Base-by-base conservation (phyloP, 2,888 invertebrate genomes). In the Ornithoptera alexandrae region DNA sequence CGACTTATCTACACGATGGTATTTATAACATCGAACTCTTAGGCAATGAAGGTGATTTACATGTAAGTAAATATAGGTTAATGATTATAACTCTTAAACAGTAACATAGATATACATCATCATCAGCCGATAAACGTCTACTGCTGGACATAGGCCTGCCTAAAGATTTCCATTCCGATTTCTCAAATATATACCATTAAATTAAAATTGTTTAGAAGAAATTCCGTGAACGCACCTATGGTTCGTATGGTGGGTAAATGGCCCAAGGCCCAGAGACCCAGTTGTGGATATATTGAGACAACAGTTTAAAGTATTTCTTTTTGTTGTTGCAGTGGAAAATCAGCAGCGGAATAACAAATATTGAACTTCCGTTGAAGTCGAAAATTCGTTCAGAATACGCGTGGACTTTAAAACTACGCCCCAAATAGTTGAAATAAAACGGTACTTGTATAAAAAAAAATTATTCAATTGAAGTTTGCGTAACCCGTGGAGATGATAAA, bases 271-370 rank as follows among this genome's bases (percentile, higher is more conserved):
- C 39, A 39, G 30, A n/a, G n/a, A 12, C 7, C n/a, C 53, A n/a
- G 18, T 6, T 18, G 18, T 53, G 8, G 18, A 18, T 18, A 53
- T 6, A 53, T 53, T 53, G n/a, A 53, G 42, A 42, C 1, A 8
- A 10, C 42, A 10, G 0, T 42, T 42, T 22, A 57, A 20, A 20
- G n/a, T 22, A 20, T 10, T 57, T 10, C 1, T 22, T 12, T 72
- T 74, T 75, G 78, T 76, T 77, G 68, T 93, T 93, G 73, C 86
- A 93, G 93, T 93, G 91, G 89, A 77, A 74, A n/a, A 81, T 84
- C 56, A 73, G 68, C 17, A 79, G 79, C 8, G 87, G 86, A 17
- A 74, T 84, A 39, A 80, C 83, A 10, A 75, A 82, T 0, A 84
- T 90, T 50, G 78, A 75, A 24, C 77, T 94, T 7, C 93, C 93